Conservation (phyloP, 2,113 vertebrate genomes). For the Myotis davidii region DNA sequence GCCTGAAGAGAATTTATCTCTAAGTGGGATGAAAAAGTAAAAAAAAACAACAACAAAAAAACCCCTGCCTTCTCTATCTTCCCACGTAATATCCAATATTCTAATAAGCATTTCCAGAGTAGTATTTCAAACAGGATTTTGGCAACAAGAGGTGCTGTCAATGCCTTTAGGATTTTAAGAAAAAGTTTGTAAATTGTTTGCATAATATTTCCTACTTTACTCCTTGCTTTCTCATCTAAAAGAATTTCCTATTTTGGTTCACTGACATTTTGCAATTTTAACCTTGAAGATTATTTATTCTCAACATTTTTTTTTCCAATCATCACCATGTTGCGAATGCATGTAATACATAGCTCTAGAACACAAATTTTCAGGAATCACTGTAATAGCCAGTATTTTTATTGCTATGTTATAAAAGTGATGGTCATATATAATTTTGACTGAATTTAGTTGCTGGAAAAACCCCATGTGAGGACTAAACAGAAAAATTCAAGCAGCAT, state of each 20-base stretch:
- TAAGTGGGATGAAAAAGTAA: slow-evolving; percentile 6
- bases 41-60: neutral
- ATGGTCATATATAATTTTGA: neutral
- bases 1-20: slow-evolving; percentile 19
- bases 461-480: neutral
- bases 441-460: neutral
- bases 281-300: neutral
- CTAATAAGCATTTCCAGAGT: slow-evolving; percentile 56
- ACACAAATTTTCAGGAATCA: neutral
- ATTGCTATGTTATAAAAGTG: neutral
- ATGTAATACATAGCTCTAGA: neutral
- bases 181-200: neutral
- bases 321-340: neutral
- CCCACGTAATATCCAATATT: slow-evolving; percentile 50
- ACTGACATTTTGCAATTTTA: slow-evolving; percentile 17
- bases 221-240: neutral
- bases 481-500: neutral
- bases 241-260: neutral
- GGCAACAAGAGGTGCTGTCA: slow-evolving; percentile 17
- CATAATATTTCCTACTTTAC: slow-evolving; percentile 45
- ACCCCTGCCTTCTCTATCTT: slow-evolving; percentile 12
- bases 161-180: slow-evolving; percentile 16
- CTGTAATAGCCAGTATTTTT: neutral
- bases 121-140: slow-evolving; percentile 39
- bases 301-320: neutral